phyloP scores from a whole-genome alignment of 2,888 invertebrate genomes.

The Tipula confusa region DNA sequence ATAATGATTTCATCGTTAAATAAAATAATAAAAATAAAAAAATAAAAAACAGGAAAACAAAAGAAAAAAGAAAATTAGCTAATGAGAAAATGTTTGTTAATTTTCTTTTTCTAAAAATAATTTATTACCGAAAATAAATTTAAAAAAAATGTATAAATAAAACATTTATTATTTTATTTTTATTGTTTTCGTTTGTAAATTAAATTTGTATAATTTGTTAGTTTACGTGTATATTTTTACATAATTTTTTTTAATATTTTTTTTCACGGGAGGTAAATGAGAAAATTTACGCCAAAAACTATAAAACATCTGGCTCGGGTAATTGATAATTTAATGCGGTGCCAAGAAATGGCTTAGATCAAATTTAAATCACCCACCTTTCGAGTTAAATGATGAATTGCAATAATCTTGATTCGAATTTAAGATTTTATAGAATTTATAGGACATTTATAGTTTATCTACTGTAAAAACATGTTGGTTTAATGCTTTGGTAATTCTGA shows the following conservation, averaged over 20 bases:
- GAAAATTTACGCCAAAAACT: background rate
- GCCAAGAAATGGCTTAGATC: background rate
- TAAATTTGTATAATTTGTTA: background rate
- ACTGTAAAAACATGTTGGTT: background rate
- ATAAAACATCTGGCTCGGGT: background rate
- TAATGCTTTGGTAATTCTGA: background rate
- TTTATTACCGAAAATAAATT: slow-evolving; percentile 16
- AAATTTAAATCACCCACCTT: background rate
- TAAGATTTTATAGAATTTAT: background rate
- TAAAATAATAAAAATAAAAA: background rate
- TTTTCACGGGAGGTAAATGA: background rate
- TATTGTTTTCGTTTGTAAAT: background rate
- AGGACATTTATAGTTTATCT: slow-evolving; percentile 4
- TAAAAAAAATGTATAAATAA: background rate
- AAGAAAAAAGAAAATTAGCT: background rate
- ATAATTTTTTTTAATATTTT: too few relatives aligned
- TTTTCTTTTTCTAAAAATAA: slow-evolving; percentile 3
- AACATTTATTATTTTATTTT: background rate
- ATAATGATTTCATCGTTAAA: background rate
- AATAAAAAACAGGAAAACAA: background rate
- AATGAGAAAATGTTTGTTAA: background rate
- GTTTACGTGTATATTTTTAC: background rate
- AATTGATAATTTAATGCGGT: background rate
- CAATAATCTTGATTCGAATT: background rate
- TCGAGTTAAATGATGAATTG: background rate